Conservation (phyloP, 2,797 vertebrate genomes). For the Chelonia mydas region DNA sequence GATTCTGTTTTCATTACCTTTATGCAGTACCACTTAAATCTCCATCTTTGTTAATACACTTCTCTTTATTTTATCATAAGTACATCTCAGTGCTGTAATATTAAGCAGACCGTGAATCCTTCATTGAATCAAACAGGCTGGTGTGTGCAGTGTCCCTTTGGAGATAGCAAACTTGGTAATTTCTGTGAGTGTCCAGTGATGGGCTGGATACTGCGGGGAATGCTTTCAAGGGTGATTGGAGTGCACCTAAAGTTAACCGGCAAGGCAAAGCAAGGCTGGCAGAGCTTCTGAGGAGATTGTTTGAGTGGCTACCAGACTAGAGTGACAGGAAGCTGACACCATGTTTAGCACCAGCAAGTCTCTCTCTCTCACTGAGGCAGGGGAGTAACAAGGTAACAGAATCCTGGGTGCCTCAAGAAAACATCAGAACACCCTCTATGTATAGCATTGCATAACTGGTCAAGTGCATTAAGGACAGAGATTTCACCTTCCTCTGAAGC, state of each 20-base stretch:
- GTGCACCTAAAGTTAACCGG: background rate
- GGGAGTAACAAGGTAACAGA: background rate
- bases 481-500: background rate
- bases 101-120: background rate
- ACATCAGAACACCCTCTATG: fast-evolving
- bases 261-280: background rate
- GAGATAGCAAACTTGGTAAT: background rate
- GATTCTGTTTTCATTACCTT: background rate
- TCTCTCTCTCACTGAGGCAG: background rate
- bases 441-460: fast-evolving
- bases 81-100: background rate
- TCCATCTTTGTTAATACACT: background rate
- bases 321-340: background rate
- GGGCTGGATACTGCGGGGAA: background rate
- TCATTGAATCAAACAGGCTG: background rate
- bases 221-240: background rate
- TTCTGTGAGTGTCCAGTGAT: background rate
- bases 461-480: background rate
- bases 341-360: background rate
- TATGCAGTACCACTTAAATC: background rate
- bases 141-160: background rate
- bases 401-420: background rate
- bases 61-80: background rate
- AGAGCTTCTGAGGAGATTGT: background rate
- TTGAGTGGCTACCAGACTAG: background rate